A percentile compares a stretch with the other conserved stretches of the same genome.
Conservation (phyloP, 2,113 vertebrate genomes). For the Gadus macrocephalus region DNA sequence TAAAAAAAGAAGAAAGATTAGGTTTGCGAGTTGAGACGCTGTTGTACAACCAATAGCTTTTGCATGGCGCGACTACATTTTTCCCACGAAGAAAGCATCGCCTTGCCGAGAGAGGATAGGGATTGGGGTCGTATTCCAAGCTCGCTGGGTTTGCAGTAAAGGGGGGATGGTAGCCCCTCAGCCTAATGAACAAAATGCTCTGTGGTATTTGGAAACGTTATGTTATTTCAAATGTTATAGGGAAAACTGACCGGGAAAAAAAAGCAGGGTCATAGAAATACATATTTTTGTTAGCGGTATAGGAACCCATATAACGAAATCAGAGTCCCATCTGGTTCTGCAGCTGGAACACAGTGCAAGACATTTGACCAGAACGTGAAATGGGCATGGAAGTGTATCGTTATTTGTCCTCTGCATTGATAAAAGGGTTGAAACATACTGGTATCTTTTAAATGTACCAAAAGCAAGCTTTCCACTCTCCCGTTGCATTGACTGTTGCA, state of each 20-base stretch:
- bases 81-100: constrained; percentile 42
- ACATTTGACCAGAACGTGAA: constrained; percentile 7
- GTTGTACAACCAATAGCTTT: constrained; percentile 12
- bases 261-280: not conserved
- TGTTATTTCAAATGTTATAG: constrained; percentile 52
- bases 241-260: constrained; percentile 14
- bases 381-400: not conserved
- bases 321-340: not conserved
- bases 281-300: constrained; percentile 2
- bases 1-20: too few relatives aligned
- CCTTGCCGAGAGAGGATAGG: constrained; percentile 30
- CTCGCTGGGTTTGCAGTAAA: constrained; percentile 57
- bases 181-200: constrained; percentile 60
- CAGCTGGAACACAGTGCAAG: constrained; percentile 18
- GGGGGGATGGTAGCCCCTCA: constrained; percentile 61
- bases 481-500: not conserved
- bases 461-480: not conserved
- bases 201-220: constrained; percentile 71
- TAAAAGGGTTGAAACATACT: not conserved
- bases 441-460: not conserved
- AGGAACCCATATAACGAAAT: not conserved
- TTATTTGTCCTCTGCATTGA: not conserved
- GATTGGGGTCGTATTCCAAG: constrained; percentile 57
- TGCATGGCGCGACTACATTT: constrained; percentile 44
- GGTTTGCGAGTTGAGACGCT: not conserved